Base-by-base conservation (phyloP, 2,113 vertebrate genomes). In the Oncorhynchus gorbuscha region DNA sequence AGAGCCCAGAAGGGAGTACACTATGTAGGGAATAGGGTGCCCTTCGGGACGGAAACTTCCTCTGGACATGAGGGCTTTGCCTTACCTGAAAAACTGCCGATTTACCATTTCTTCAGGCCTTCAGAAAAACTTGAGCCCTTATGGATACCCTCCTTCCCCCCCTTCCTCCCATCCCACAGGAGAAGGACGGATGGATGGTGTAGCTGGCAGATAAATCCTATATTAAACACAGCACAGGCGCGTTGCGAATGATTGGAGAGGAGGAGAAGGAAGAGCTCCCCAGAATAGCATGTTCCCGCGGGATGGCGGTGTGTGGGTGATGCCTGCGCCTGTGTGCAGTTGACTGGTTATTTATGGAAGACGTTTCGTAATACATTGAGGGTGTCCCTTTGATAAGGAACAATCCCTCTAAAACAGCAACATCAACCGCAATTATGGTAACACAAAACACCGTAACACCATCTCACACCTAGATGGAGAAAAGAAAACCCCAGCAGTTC, bases 301-400 rank as follows among this genome's bases (percentile, higher is more conserved):
- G 78, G 83, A 80, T 32, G n/a, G 51, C 24, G 58, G 0, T 61
- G 26, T 61, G 26, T 77, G 78, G 85, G 69, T 71, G 82, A 83
- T 59, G 80, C 78, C 77, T 73, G 80, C 28, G 51, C 28, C 11
- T 73, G 71, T 16, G 51, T 66, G 58, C 35, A 77, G 67, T 67
- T 65, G 49, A 73, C 30, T n/a, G 13, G 66, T 75, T 86, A 81
- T 83, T 81, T 75, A 80, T 85, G 73, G 80, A 79, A 82, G 74
- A 62, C 55, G 71, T 75, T 78, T 78, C 35, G 18, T 76, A 79
- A 81, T 35, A 45, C 45, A 79, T 81, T 1, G 26, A 77, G 79
- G 80, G 68, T 67, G 58, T 68, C 45, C 74, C 69, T 76, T 79
- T 82, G 69, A 76, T 69, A 73, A 51, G 64, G 35, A 72, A 74